Conservation (phyloP, 2,797 vertebrate species). For the Pipistrellus pygmaeus region DNA sequence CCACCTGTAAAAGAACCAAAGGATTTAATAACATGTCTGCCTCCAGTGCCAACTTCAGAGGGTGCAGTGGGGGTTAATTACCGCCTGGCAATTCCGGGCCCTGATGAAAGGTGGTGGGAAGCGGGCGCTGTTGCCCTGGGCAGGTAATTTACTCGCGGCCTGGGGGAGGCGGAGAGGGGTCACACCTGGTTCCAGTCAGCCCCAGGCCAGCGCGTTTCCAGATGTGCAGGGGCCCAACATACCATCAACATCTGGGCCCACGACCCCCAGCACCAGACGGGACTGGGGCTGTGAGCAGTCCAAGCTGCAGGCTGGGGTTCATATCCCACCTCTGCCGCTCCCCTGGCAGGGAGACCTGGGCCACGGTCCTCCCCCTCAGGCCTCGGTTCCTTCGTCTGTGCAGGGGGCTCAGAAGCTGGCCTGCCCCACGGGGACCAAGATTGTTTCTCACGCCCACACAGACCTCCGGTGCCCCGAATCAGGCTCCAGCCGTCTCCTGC, state of each 20-base stretch:
- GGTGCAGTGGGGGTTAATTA: conserved; percentile 72
- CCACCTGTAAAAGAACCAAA: conserved; percentile 60
- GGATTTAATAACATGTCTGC: conserved; percentile 78
- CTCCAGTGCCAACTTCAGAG: conserved; percentile 76
- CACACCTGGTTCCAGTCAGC: conserved; percentile 14
- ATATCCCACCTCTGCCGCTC: neutral
- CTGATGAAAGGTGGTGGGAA: conserved; percentile 76
- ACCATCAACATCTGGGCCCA: neutral
- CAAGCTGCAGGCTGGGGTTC: neutral
- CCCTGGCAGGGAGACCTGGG: neutral
- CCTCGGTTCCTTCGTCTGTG: neutral
- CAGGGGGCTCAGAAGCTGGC: neutral
- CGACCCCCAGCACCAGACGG: neutral
- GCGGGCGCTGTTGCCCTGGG: conserved; percentile 21
- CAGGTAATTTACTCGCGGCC: conserved; percentile 67
- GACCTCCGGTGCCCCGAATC: neutral
- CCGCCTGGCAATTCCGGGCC: conserved; percentile 50
- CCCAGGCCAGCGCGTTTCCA: neutral
- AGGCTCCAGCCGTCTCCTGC: neutral
- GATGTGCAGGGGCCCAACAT: neutral
- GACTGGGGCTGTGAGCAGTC: neutral
- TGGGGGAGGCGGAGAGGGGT: neutral
- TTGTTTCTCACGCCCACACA: rapidly evolving
- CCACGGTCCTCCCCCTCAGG: neutral
- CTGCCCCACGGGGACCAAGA: neutral